phyloP scores from a whole-genome alignment of 2,888 invertebrate genomes.

The Glaucopsyche alexis region DNA sequence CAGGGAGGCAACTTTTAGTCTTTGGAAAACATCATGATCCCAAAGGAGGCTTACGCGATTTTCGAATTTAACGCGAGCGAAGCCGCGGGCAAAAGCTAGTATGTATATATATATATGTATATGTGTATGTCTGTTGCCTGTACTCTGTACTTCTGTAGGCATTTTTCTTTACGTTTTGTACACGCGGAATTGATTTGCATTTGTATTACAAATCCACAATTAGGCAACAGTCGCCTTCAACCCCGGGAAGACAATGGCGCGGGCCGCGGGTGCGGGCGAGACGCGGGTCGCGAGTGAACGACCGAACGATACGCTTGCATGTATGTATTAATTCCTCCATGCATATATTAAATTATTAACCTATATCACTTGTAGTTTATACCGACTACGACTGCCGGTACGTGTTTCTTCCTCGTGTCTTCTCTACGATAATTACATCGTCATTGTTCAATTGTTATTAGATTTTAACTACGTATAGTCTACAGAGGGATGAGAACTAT shows the following conservation, averaged over 20 bases:
- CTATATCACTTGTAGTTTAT: not conserved
- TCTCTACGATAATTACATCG: not conserved
- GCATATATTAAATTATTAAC: too few species aligned
- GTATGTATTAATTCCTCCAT: too few species aligned
- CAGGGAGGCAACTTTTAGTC: too few species aligned
- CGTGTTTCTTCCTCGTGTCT: not conserved
- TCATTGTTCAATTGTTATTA: too few species aligned
- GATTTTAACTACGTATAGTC: too few species aligned
- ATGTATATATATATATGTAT: too few species aligned
- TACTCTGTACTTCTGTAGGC: not conserved
- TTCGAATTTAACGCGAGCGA: too few species aligned
- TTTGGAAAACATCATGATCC: too few species aligned
- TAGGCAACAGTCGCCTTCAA: slow-evolving; percentile 1
- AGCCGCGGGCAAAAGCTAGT: too few species aligned
- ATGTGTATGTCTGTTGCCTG: too few species aligned
- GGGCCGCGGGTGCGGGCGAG: not conserved
- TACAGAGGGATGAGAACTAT: too few species aligned
- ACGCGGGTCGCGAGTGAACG: not conserved
- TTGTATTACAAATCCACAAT: not conserved
- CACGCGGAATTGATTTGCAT: not conserved
- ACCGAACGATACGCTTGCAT: not conserved
- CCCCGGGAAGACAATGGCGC: not conserved
- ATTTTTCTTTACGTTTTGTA: not conserved
- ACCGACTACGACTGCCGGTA: not conserved
- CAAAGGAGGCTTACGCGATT: too few species aligned